Conservation (phyloP, 2,113 vertebrate species). For the Salminus brasiliensis region DNA sequence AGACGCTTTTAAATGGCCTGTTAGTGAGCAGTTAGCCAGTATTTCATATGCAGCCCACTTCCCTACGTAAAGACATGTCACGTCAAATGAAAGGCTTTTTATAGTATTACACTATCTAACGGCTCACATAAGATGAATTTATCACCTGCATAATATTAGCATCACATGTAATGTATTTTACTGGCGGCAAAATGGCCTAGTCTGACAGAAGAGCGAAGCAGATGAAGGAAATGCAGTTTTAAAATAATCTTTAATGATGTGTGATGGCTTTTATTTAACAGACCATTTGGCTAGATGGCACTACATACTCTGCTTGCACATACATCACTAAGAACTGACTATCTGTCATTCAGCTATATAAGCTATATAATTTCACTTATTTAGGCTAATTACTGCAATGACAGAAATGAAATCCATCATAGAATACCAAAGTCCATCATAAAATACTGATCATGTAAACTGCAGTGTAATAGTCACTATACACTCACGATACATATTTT, state of each 20-base stretch:
- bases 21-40: conserved; percentile 28
- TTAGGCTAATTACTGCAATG: neutral
- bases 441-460: neutral
- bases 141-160: conserved; percentile 34
- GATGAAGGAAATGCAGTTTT: conserved; percentile 10
- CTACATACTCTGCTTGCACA: neutral
- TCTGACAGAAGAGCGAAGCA: conserved; percentile 6
- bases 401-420: neutral
- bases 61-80: conserved; percentile 29
- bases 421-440: neutral
- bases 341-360: neutral
- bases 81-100: conserved; percentile 21
- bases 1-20: conserved; percentile 22
- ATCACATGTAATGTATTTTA: conserved; percentile 13
- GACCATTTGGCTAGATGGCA: neutral
- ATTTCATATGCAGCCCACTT: conserved; percentile 8
- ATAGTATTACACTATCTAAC: conserved; percentile 36
- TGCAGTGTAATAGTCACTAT: no score
- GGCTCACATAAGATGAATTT: conserved; percentile 18
- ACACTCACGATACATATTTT: no score
- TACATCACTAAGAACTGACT: neutral
- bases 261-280: conserved; percentile 28
- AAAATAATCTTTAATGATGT: conserved; percentile 17
- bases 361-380: neutral
- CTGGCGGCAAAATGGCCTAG: conserved; percentile 2